Conservation (phyloP, 1,140 invertebrate genomes). For the Heliconius nattereri region DNA sequence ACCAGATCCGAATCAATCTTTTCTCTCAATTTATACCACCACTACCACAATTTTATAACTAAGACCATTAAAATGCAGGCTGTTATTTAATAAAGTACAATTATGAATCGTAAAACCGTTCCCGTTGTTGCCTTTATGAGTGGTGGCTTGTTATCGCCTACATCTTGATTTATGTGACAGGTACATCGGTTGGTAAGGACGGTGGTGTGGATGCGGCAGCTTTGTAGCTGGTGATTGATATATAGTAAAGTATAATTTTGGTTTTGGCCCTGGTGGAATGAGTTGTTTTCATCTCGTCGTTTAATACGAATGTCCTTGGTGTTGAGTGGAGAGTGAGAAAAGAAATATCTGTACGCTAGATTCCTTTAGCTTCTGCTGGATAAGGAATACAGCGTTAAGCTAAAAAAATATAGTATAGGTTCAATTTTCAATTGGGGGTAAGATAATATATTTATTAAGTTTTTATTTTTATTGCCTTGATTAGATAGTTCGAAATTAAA, state of each 20-base stretch:
- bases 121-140: slow-evolving; percentile 73
- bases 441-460: no score
- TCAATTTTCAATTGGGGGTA: no score
- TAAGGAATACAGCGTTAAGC: no score
- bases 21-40: neutral
- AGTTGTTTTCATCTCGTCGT: no score
- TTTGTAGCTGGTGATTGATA: neutral
- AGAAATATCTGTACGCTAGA: no score
- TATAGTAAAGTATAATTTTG: neutral
- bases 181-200: slow-evolving; percentile 35
- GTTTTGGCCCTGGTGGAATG: no score
- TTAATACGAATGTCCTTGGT: no score
- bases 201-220: slow-evolving; percentile 50
- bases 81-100: slow-evolving; percentile 78
- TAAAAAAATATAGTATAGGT: no score
- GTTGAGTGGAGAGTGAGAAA: no score
- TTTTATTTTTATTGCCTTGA: no score
- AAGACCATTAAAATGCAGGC: slow-evolving; percentile 68
- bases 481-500: no score
- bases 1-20: slow-evolving; percentile 20
- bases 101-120: slow-evolving; percentile 79
- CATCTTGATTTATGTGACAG: slow-evolving; percentile 77
- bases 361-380: no score
- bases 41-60: slow-evolving; percentile 35
- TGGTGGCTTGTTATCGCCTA: slow-evolving; percentile 71